These are phyloP conservation scores for Chloebia gouldiae DNA, from an alignment of 2,113 vertebrate genomes.

Conservation along the genomic window DNA sequence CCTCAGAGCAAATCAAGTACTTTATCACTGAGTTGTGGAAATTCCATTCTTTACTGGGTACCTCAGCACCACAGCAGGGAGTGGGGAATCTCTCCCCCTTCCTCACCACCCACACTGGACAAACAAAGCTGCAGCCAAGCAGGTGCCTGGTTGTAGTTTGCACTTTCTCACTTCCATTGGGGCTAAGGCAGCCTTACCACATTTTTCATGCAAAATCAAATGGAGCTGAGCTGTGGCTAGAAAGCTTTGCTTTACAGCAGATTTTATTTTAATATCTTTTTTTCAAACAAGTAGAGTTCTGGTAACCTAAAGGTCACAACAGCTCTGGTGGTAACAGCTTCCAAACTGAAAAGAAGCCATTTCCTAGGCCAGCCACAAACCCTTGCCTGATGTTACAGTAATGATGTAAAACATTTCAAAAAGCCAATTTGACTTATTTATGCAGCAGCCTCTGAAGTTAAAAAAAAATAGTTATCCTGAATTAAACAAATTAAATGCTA, in stretches of 20 bases:
- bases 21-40: background rate
- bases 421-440: background rate
- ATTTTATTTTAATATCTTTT: background rate
- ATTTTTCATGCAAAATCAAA: background rate
- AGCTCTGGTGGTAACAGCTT: background rate
- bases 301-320: background rate
- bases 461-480: background rate
- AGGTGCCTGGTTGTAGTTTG: background rate
- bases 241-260: background rate
- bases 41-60: background rate
- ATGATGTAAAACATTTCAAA: background rate
- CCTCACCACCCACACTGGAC: background rate
- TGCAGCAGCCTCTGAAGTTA: background rate
- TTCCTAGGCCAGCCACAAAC: background rate
- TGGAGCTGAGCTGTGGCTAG: background rate
- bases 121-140: background rate
- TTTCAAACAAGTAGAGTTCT: background rate
- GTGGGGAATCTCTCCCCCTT: background rate
- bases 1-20: background rate
- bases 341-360: background rate
- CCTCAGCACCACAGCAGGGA: background rate
- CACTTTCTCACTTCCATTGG: background rate
- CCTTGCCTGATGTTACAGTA: background rate
- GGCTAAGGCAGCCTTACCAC: background rate
- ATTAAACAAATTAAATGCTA: background rate